Evolutionary conservation across 53 echinoderm and acorn worm species (phyloP).

Genomic region (Antedon mediterranea): DNA sequence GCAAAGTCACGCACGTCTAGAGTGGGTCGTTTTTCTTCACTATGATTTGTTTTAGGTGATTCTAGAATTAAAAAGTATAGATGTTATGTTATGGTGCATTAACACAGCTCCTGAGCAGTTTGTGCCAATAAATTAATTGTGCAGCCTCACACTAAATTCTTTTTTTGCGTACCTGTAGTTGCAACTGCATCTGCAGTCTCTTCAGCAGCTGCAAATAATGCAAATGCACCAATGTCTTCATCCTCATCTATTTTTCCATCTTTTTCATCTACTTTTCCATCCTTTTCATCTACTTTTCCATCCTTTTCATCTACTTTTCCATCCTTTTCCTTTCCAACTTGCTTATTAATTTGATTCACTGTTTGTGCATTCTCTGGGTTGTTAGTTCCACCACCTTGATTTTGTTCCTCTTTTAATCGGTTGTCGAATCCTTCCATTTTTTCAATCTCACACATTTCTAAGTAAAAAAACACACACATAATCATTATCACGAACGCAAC

Average conservation of each 20-base stretch:
- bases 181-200: constrained; percentile 18
- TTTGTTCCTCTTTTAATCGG: constrained; percentile 20
- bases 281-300: neutral
- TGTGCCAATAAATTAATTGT: neutral
- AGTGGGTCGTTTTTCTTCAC: neutral
- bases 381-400: too few species aligned
- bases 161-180: neutral
- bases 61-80: neutral
- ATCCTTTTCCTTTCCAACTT: constrained; percentile 4
- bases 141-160: neutral
- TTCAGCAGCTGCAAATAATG: constrained; percentile 54
- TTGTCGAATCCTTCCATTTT: constrained; percentile 66
- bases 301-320: neutral
- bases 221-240: constrained; percentile 41
- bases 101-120: too few species aligned
- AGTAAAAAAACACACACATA: neutral
- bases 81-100: neutral
- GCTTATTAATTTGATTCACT: neutral
- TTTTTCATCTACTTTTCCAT: constrained; percentile 4
- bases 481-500: too few species aligned
- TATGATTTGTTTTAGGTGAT: neutral
- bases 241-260: constrained; percentile 15
- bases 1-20: constrained; percentile 52
- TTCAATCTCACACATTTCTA: constrained; percentile 52
- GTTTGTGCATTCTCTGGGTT: neutral